phyloP scores from a whole-genome alignment of 2,113 vertebrate genomes.

The Jaculus jaculus region DNA sequence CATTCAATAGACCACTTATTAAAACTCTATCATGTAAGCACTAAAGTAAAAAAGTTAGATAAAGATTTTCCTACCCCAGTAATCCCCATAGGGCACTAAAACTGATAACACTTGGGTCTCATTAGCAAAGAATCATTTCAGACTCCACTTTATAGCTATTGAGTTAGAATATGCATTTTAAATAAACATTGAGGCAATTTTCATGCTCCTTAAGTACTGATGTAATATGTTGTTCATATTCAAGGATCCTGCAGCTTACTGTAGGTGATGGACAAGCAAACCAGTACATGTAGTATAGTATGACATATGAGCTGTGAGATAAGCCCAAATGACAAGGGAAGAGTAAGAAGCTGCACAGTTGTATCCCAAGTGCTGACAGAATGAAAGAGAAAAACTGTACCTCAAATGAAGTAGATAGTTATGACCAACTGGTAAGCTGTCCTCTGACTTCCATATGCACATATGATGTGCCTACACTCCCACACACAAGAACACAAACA shows the following conservation, averaged over 20 bases:
- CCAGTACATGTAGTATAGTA: background rate
- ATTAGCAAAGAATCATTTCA: conserved; percentile 13
- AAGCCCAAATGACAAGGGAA: background rate
- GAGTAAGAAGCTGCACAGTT: background rate
- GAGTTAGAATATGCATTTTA: background rate
- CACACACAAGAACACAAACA: too few species aligned
- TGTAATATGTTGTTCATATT: background rate
- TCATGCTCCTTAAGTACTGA: background rate
- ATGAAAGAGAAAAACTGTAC: too few species aligned
- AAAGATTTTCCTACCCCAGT: background rate
- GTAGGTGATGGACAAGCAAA: background rate
- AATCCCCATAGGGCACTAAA: background rate
- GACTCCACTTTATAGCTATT: background rate
- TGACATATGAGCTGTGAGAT: background rate
- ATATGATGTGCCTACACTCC: too few species aligned
- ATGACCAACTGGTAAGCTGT: too few species aligned
- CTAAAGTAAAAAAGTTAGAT: background rate
- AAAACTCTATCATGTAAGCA: background rate
- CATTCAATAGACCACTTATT: background rate
- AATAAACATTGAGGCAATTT: background rate
- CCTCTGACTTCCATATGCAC: too few species aligned
- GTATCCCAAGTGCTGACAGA: background rate
- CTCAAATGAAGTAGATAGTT: too few species aligned
- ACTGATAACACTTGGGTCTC: background rate
- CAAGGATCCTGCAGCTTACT: background rate